phyloP scores from a whole-genome alignment of 2,797 vertebrate genomes.

The Premnoplex brunnescens region DNA sequence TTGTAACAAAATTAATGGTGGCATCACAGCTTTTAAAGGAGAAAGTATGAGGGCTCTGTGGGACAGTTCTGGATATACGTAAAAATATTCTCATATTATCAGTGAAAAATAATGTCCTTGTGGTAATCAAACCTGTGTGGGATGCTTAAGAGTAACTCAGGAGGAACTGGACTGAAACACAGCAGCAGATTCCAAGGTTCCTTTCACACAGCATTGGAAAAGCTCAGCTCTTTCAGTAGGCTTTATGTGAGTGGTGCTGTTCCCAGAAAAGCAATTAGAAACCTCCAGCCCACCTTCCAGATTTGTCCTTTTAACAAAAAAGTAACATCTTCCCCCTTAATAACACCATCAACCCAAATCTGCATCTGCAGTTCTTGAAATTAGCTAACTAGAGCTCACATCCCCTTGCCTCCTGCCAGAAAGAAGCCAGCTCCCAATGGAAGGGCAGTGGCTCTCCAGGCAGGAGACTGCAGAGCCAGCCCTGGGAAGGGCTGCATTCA shows the following conservation, averaged over 20 bases:
- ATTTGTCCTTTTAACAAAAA: neutral
- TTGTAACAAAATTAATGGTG: neutral
- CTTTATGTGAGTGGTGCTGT: neutral
- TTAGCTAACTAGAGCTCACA: conserved; percentile 3
- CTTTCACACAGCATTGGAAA: neutral
- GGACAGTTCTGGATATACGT: neutral
- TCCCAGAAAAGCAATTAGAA: neutral
- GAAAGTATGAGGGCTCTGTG: neutral
- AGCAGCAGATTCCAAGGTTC: neutral
- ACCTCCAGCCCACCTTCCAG: neutral
- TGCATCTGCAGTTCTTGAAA: neutral
- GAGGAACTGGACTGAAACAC: neutral
- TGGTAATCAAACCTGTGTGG: neutral
- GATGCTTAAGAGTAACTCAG: neutral
- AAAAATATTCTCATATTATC: neutral
- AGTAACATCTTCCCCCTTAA: neutral
- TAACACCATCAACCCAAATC: neutral
- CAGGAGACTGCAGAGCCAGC: neutral
- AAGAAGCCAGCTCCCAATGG: neutral
- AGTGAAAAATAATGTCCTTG: neutral
- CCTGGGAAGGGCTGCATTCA: neutral
- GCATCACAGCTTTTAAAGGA: neutral
- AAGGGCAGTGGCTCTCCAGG: neutral
- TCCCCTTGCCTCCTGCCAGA: neutral
- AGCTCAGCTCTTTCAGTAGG: neutral